These are phyloP conservation scores for Streblospio benedicti DNA, from an alignment of 1,140 invertebrate species.

Conservation along the genomic window DNA sequence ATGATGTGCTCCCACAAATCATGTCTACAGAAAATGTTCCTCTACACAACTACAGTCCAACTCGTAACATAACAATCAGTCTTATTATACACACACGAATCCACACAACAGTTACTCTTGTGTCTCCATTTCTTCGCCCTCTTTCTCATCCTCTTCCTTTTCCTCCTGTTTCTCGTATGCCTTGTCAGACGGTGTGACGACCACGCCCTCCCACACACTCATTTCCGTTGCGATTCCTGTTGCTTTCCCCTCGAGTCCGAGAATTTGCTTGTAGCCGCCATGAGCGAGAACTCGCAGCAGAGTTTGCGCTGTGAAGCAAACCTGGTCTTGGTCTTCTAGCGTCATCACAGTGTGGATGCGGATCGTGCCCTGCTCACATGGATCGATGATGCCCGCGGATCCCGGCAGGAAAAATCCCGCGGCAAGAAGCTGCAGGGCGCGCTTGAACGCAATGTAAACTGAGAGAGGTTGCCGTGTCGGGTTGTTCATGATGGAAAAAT, in stretches of 20 bases:
- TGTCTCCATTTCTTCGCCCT: slow-evolving; percentile 24
- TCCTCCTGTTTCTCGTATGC: slow-evolving; percentile 61
- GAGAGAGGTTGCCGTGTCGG: slow-evolving; percentile 82
- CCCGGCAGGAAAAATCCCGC: slow-evolving; percentile 92
- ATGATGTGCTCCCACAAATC: no score
- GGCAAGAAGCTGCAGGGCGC: slow-evolving; percentile 74
- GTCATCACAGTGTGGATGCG: slow-evolving; percentile 84
- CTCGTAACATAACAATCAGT: no score
- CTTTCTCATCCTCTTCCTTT: slow-evolving; percentile 20
- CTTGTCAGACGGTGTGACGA: slow-evolving; percentile 80
- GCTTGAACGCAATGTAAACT: slow-evolving; percentile 74
- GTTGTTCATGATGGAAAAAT: slow-evolving; percentile 95
- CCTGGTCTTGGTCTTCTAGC: slow-evolving; percentile 83
- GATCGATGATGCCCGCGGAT: slow-evolving; percentile 86
- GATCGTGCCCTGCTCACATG: slow-evolving; percentile 79
- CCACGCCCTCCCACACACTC: slow-evolving; percentile 85
- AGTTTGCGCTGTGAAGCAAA: slow-evolving; percentile 84
- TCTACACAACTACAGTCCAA: no score
- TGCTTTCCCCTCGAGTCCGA: slow-evolving; percentile 60
- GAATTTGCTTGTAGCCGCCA: slow-evolving; percentile 81
- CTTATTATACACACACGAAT: no score
- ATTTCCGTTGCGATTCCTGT: slow-evolving; percentile 62
- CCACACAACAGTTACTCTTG: no score
- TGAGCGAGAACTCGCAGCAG: slow-evolving; percentile 78
- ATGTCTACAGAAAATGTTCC: no score